A percentile compares a stretch with the other conserved stretches of the same genome.
Conservation (phyloP, 2,888 invertebrate species). For the Cephus rjabovi region DNA sequence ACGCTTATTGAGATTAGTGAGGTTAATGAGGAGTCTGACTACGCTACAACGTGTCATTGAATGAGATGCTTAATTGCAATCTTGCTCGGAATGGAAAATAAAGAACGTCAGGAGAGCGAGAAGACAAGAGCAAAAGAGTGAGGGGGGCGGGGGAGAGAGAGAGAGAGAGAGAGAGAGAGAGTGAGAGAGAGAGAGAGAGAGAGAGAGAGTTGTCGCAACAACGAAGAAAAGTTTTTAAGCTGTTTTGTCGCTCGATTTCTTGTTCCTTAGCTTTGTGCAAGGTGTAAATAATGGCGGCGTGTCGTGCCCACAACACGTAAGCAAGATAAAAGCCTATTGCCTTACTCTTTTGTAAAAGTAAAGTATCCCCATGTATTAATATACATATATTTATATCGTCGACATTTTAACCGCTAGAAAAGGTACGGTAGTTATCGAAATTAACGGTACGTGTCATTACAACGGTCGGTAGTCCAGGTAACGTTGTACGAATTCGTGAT, state of each 20-base stretch:
- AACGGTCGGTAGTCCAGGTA: slow-evolving; percentile 12
- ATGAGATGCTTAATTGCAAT: background rate
- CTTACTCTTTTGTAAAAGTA: background rate
- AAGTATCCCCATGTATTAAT: background rate
- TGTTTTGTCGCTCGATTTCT: background rate
- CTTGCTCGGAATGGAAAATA: background rate
- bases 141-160: too few relatives aligned
- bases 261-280: background rate
- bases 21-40: background rate
- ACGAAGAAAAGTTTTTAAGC: background rate
- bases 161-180: background rate
- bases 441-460: slow-evolving; percentile 21
- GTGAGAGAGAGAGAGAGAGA: background rate
- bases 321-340: background rate
- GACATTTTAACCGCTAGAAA: background rate
- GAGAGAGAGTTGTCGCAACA: background rate
- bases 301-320: background rate
- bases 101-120: background rate
- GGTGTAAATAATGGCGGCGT: background rate
- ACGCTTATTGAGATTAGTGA: background rate
- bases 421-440: slow-evolving; percentile 8
- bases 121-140: too few relatives aligned
- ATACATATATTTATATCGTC: background rate
- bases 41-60: background rate
- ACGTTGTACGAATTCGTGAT: slow-evolving; percentile 11